A percentile compares a stretch with the other conserved stretches of the same genome.
phyloP scores from a whole-genome alignment of 1,140 invertebrate genomes.

The Camponotus floridanus region DNA sequence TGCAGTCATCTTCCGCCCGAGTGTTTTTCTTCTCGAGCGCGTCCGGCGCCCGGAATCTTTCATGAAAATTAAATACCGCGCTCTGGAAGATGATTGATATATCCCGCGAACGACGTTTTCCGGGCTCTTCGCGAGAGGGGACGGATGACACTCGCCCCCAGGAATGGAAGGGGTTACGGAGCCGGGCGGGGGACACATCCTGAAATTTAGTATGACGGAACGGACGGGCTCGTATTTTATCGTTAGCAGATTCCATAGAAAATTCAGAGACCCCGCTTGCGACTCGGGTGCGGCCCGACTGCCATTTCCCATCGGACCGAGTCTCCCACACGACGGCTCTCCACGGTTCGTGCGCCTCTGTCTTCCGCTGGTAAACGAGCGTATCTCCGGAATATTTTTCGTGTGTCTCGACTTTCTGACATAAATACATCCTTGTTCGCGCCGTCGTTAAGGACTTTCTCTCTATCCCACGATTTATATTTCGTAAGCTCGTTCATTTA shows the following conservation, averaged over 20 bases:
- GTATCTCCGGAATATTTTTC: slow-evolving; percentile 45
- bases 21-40: slow-evolving; percentile 34
- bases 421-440: slow-evolving; percentile 2
- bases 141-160: slow-evolving; percentile 15
- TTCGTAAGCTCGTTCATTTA: not conserved
- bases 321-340: not conserved
- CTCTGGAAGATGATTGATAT: slow-evolving; percentile 45
- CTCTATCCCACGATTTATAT: not conserved
- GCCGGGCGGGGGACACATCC: slow-evolving; percentile 37
- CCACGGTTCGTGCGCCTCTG: not conserved
- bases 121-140: not conserved
- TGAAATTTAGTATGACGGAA: slow-evolving; percentile 62
- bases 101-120: slow-evolving; percentile 24
- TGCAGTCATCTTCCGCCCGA: slow-evolving; percentile 19
- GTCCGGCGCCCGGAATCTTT: slow-evolving; percentile 40
- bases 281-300: slow-evolving; percentile 40
- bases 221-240: slow-evolving; percentile 60
- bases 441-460: not conserved
- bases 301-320: slow-evolving; percentile 49
- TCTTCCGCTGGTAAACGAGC: slow-evolving; percentile 21
- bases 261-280: slow-evolving; percentile 52
- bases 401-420: slow-evolving; percentile 11
- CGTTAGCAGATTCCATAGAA: slow-evolving; percentile 65
- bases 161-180: slow-evolving; percentile 30
- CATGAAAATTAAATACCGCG: slow-evolving; percentile 63